Evolutionary conservation across 2,888 invertebrate species (phyloP).

Genomic region (Drosophila buzzatii): DNA sequence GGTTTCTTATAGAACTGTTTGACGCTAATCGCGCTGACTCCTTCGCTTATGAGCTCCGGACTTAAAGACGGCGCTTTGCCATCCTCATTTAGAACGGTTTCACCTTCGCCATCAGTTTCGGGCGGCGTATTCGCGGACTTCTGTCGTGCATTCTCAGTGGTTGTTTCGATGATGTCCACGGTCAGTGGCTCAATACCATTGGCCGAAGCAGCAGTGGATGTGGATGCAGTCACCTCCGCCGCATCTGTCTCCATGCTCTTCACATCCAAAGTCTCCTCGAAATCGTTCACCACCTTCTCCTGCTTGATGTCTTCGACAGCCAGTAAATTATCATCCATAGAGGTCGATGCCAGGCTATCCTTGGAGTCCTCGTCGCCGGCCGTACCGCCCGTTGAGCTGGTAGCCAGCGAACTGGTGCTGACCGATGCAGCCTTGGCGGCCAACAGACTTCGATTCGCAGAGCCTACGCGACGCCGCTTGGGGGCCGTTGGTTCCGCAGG

Average conservation of each 20-base stretch:
- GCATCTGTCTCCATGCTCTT: neutral
- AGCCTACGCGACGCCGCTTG: conserved; percentile 61
- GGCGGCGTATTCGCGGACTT: neutral
- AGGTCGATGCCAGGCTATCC: conserved; percentile 81
- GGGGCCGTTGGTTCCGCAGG: conserved; percentile 39
- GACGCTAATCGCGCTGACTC: conserved; percentile 84
- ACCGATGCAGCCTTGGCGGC: conserved; percentile 55
- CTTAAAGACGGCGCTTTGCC: conserved; percentile 83
- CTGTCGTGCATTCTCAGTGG: neutral
- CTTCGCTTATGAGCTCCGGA: conserved; percentile 84
- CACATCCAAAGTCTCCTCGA: conserved; percentile 45
- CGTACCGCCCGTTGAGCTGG: conserved; percentile 43
- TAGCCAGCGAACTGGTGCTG: conserved; percentile 46
- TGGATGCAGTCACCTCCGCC: conserved; percentile 8
- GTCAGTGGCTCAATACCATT: conserved; percentile 70
- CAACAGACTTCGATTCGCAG: conserved; percentile 42
- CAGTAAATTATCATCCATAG: conserved; percentile 77
- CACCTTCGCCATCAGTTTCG: neutral
- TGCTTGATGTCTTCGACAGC: conserved; percentile 74
- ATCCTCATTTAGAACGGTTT: conserved; percentile 30
- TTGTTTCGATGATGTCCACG: conserved; percentile 65
- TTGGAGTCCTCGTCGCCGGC: conserved; percentile 82
- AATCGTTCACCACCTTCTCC: conserved; percentile 74
- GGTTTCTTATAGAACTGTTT: conserved; percentile 85
- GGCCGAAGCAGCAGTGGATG: conserved; percentile 11